Conservation (phyloP, 2,113 vertebrate species). For the Montifringilla adamsi region DNA sequence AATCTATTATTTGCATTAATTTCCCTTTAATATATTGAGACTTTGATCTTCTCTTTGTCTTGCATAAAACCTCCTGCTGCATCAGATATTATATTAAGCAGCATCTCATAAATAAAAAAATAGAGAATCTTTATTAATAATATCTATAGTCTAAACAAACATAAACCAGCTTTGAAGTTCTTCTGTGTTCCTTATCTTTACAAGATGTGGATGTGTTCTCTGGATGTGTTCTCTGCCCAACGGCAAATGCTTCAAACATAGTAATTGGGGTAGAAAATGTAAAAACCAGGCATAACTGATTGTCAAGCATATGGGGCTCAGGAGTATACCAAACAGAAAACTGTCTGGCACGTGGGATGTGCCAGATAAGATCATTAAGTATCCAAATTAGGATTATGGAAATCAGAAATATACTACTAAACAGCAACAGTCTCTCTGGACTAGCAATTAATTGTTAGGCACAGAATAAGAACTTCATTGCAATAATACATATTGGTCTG, state of each 20-base stretch:
- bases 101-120: not conserved
- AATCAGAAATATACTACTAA: not conserved
- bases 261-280: not conserved
- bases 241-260: not conserved
- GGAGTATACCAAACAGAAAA: not conserved
- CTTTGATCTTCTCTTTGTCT: not conserved
- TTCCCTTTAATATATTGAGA: not conserved
- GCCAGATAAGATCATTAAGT: not conserved
- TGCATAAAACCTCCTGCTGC: not conserved
- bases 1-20: not conserved
- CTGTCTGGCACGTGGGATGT: not conserved
- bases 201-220: not conserved
- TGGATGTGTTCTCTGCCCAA: not conserved
- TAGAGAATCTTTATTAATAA: not conserved
- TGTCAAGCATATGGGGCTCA: not conserved
- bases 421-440: not conserved
- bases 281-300: not conserved
- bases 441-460: not conserved
- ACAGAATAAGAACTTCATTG: not conserved
- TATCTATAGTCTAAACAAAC: not conserved
- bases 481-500: not conserved
- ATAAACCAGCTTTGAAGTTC: not conserved
- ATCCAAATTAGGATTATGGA: not conserved
- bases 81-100: not conserved
- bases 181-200: not conserved